A percentile compares a stretch with the other conserved stretches of the same genome.
These are phyloP conservation scores for Semnornis frantzii DNA, from an alignment of 2,113 vertebrate genomes.

Conservation along the genomic window DNA sequence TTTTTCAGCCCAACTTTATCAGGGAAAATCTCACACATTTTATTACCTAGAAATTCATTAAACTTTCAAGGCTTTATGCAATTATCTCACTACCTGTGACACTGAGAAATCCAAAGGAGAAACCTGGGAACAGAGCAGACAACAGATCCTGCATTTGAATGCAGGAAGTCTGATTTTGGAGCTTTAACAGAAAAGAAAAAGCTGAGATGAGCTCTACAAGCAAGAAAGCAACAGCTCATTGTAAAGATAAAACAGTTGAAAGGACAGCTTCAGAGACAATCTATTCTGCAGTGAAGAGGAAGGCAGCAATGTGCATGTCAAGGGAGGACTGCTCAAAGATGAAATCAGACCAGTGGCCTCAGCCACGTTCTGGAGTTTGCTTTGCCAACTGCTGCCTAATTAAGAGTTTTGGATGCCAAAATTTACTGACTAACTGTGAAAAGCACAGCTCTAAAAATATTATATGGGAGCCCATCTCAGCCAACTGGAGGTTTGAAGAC, in stretches of 20 bases:
- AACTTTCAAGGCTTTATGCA: neutral
- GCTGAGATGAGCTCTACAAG: neutral
- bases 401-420: neutral
- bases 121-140: neutral
- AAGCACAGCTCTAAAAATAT: conserved; percentile 20
- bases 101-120: neutral
- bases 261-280: neutral
- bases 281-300: neutral
- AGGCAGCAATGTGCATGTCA: neutral
- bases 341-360: neutral
- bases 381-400: conserved; percentile 31
- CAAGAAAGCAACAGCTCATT: neutral
- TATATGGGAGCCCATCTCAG: neutral
- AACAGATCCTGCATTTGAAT: neutral
- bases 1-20: neutral
- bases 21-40: neutral
- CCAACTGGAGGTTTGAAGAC: neutral
- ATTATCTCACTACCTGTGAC: neutral
- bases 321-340: neutral
- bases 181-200: neutral
- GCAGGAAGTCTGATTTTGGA: neutral
- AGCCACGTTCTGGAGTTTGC: neutral
- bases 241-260: neutral
- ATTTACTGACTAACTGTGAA: neutral
- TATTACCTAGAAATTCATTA: neutral